Conservation (phyloP, 2,888 invertebrate genomes). For the Chesias legatella region DNA sequence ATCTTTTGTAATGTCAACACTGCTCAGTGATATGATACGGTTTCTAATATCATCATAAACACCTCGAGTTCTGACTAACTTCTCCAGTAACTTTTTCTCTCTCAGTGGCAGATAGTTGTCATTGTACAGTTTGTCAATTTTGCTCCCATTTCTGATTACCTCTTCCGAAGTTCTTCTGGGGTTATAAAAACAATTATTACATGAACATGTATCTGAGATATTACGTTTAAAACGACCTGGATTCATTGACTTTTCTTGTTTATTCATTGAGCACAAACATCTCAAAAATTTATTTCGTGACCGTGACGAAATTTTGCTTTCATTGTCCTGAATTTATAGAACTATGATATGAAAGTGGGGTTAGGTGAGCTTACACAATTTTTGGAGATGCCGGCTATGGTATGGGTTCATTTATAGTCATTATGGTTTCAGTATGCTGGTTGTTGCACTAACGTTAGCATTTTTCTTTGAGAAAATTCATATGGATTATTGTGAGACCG, state of each 20-base stretch:
- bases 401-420: too few species aligned
- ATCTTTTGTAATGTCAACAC: constrained; percentile 25
- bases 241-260: constrained; percentile 10
- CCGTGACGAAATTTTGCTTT: too few species aligned
- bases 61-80: constrained; percentile 46
- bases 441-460: too few species aligned
- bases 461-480: too few species aligned
- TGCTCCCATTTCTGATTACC: constrained; percentile 24
- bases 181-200: constrained; percentile 15
- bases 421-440: too few species aligned
- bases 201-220: constrained; percentile 12
- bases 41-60: constrained; percentile 47
- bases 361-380: too few species aligned
- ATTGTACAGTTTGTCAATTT: constrained; percentile 40
- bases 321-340: too few species aligned
- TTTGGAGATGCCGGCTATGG: too few species aligned
- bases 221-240: constrained; percentile 1
- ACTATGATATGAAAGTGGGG: too few species aligned
- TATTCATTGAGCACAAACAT: too few species aligned
- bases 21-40: constrained; percentile 38
- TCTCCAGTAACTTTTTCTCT: constrained; percentile 47
- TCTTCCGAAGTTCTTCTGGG: constrained; percentile 3
- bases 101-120: constrained; percentile 45
- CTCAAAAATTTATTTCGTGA: too few species aligned
- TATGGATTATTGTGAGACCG: too few species aligned